Base-by-base conservation (phyloP, 2,888 invertebrate genomes). In the Cylloceria caligata region DNA sequence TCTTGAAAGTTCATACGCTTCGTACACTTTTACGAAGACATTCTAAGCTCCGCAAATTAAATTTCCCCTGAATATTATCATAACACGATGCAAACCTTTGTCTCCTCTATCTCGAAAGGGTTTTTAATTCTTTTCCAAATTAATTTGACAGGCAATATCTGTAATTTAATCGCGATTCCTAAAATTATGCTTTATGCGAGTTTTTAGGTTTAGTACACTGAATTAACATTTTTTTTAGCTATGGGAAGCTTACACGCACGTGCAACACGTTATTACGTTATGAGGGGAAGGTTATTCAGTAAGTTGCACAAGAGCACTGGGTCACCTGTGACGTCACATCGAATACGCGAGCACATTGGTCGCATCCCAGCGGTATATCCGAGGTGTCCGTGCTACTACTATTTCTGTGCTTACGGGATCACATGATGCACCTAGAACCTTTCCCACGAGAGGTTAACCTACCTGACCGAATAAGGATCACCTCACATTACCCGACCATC, bases 321-420 rank as follows among this genome's bases (percentile, higher is more conserved):
- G 81, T 81, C 77, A 81, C 55, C 68, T 62, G 49, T 81, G 81
- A 81, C 81, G 81, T 77, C 81, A 81, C 73, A 13, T 30, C 27
- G 49, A 52, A 55, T 68, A 69, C 60, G 49, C 34, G 68, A 73
- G 68, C 72, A 73, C 77, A 73, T 73, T 81, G 72, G 76, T 55
- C 68, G 68, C 39, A 57, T 68, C 45, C 62, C 30, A 39, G 67
- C 60, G 62, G 52, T 62, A 16, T 76, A 60, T 45, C 55, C 19
- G 60, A 9, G 16, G 60, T 34, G 11, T n/a, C 34, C 36, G 27
- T 7, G 42, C 60, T 16, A 16, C 19, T 36, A 19, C 57, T 24
- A 36, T 47, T 73, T 45, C 69, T 27, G 36, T 36, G 36, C 57
- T 13, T 39, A 19, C 60, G 19, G 60, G 60, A 60, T 9, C 60